Conservation (phyloP, 2,888 invertebrate genomes). For the Pristionchus japonicus region DNA sequence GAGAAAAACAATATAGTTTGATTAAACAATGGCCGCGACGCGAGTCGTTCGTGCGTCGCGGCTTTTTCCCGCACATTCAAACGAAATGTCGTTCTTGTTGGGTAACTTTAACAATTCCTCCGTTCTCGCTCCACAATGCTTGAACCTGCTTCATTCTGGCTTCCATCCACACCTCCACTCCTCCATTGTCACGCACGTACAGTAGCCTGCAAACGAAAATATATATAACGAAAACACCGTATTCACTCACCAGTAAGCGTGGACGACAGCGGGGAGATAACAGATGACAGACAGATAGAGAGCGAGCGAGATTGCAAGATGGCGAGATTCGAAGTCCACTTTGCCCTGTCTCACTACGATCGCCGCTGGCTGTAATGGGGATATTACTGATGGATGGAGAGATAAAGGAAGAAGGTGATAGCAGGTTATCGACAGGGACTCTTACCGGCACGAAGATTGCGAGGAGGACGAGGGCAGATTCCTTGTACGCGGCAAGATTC, state of each 20-base stretch:
- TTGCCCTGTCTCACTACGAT: conserved; percentile 31
- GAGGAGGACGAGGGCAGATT: neutral
- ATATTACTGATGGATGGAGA: neutral
- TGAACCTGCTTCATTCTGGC: neutral
- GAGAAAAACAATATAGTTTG: no score
- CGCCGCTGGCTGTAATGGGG: conserved; percentile 31
- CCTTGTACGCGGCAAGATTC: neutral
- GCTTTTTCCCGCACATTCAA: no score
- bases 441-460: conserved; percentile 10
- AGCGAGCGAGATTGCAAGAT: conserved; percentile 32
- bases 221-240: no score
- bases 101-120: neutral
- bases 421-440: no score
- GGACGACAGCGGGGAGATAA: conserved; percentile 28
- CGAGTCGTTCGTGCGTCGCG: no score
- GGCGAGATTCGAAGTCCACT: conserved; percentile 38
- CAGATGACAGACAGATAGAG: conserved; percentile 23
- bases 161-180: conserved; percentile 10
- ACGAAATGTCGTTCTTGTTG: no score
- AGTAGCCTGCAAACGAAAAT: neutral
- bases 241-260: conserved; percentile 23
- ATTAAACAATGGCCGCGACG: no score
- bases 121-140: conserved; percentile 9
- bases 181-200: conserved; percentile 34
- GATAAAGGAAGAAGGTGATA: no score